Evolutionary conservation across 2,888 invertebrate genomes (phyloP).

Genomic region (Camponotus fellah): DNA sequence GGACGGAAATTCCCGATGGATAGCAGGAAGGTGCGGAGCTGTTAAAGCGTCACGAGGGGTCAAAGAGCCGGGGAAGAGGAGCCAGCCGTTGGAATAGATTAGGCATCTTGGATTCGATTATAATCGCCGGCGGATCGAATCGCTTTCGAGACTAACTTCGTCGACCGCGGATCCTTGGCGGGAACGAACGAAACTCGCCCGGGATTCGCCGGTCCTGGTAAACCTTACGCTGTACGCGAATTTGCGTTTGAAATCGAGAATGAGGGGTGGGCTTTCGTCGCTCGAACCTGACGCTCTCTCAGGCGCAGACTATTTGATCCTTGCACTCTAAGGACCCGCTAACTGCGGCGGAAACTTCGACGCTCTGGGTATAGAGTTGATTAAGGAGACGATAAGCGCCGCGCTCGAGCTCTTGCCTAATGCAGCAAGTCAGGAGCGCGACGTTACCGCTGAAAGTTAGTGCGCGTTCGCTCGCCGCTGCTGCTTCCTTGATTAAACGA

Average conservation of each 20-base stretch:
- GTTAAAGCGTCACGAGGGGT: constrained; percentile 56
- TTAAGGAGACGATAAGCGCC: constrained; percentile 55
- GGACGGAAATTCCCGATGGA: constrained; percentile 52
- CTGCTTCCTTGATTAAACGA: constrained; percentile 31
- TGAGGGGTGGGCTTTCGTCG: constrained; percentile 37
- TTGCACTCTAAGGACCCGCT: constrained; percentile 48
- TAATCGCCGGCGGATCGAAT: constrained; percentile 74
- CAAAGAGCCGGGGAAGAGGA: constrained; percentile 23
- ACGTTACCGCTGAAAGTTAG: constrained; percentile 50
- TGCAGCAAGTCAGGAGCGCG: constrained; percentile 50
- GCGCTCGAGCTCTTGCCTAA: constrained; percentile 57
- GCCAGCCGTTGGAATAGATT: constrained; percentile 61
- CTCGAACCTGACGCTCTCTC: constrained; percentile 40
- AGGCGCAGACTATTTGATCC: constrained; percentile 59
- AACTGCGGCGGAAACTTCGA: constrained; percentile 54
- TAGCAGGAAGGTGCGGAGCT: constrained; percentile 44
- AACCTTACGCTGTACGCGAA: constrained; percentile 75
- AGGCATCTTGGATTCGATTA: constrained; percentile 77
- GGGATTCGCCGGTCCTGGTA: constrained; percentile 75
- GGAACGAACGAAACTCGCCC: constrained; percentile 74
- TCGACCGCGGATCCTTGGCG: constrained; percentile 78
- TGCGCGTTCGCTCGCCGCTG: constrained; percentile 23
- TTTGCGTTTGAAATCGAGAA: constrained; percentile 82
- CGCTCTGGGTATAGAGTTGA: constrained; percentile 44
- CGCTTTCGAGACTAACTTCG: constrained; percentile 79